Conservation (phyloP, 2,113 vertebrate genomes). For the Bos indicus region DNA sequence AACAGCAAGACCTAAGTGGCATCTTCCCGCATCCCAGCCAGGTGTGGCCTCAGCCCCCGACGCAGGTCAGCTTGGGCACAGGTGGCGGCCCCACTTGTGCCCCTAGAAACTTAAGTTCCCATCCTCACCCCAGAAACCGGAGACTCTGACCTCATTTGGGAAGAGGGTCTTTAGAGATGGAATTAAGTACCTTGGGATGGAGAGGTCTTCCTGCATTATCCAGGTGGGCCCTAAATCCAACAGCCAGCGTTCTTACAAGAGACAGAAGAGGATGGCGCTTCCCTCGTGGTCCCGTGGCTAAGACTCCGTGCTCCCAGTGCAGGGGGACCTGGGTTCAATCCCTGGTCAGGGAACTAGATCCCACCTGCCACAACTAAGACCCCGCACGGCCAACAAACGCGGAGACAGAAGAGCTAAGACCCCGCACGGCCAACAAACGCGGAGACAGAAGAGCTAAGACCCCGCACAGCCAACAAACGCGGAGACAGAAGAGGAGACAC, state of each 20-base stretch:
- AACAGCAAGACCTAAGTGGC: background rate
- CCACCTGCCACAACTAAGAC: background rate
- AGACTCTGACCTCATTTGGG: background rate
- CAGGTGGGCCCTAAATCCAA: background rate
- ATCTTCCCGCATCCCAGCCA: background rate
- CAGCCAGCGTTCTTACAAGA: background rate
- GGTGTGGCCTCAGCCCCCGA: background rate
- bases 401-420: background rate
- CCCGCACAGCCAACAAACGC: fast-evolving
- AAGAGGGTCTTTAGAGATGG: background rate
- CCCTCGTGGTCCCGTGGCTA: background rate
- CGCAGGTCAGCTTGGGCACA: background rate
- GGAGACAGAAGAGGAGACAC: background rate
- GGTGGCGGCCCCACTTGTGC: background rate
- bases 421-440: fast-evolving
- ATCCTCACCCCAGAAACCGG: background rate
- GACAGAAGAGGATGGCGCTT: background rate
- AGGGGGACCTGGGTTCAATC: background rate
- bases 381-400: fast-evolving
- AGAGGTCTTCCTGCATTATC: background rate
- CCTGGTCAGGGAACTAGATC: background rate
- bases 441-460: background rate
- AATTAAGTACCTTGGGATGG: background rate
- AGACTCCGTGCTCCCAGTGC: background rate
- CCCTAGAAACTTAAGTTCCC: background rate